Evolutionary conservation across 2,113 vertebrate species (phyloP), one percentile per base, ranked within the genome.

Genomic region (Mesembrinibis cayennensis): DNA sequence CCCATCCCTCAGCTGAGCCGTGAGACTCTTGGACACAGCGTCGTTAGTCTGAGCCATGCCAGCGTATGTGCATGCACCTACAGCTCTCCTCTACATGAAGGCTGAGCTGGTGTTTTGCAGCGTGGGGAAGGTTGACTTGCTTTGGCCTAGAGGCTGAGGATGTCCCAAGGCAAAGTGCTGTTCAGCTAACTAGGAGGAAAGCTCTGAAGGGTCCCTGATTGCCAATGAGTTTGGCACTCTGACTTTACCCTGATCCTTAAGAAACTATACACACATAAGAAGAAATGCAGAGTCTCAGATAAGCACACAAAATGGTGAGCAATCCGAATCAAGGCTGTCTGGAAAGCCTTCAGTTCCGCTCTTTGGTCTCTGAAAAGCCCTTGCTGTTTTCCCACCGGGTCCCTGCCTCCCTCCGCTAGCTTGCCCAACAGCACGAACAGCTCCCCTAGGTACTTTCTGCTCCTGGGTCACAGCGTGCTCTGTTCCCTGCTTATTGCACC

Each of bases 81-180:
- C 74, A 30, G 40, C 55, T 79, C 49, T 55, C 38, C 16, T 42
- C n/a, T 45, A 0, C 1, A 0, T 3, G 34, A 47, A 6, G 26
- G 10, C 5, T 20, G 36, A 42, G 36, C 13, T 3, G 13, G 6
- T 1, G 2, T 9, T 93, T 36, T 58, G 56, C 73, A 59, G 47
- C 0, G 0, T 62, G 32, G 38, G 50, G 20, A 73, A 50, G 30
- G 50, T 20, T 52, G 69, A 16, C 40, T 83, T 0, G 0, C 50
- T 58, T 42, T 93, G 69, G 44, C 56, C 56, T 52, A 26, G 29
- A 19, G 59, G 50, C 42, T 50, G 73, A 58, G 69, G 56, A 21
- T 67, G 72, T 78, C 36, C 59, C 27, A 34, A 49, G 44, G 42
- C 44, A 87, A 62, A 77, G 59, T 40, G 16, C 42, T 20, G 12